phyloP scores from a whole-genome alignment of 2,113 vertebrate genomes.

The Varanus salvator region DNA sequence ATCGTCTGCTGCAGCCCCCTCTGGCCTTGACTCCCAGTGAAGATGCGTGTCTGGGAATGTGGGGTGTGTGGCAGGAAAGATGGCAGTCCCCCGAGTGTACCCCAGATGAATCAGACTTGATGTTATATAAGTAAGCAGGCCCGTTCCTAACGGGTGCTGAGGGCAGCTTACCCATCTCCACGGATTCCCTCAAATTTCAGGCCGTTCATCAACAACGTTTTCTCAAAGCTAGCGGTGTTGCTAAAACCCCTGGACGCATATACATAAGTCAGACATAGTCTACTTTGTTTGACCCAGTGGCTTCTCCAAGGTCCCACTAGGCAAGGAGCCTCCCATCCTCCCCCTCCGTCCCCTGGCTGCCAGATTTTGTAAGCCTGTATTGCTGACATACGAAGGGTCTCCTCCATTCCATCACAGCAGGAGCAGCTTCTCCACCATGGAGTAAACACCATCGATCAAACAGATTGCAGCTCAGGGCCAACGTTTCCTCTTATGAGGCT shows the following conservation, averaged over 20 bases:
- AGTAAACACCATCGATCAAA: constrained; percentile 44
- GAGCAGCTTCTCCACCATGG: constrained; percentile 6
- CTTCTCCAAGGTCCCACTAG: neutral
- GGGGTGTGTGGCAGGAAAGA: neutral
- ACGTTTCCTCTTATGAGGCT: constrained; percentile 35
- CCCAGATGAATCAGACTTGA: neutral
- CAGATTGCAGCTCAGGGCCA: constrained; percentile 28
- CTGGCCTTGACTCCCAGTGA: too few relatives aligned
- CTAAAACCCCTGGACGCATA: too few relatives aligned
- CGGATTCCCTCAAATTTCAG: too few relatives aligned
- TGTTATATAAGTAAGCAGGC: neutral
- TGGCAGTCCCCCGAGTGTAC: too few relatives aligned
- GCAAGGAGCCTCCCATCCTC: neutral
- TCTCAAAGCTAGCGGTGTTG: neutral
- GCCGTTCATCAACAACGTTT: neutral
- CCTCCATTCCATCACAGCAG: neutral
- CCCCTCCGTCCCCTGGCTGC: neutral
- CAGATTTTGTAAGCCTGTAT: neutral
- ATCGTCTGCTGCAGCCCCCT: too few relatives aligned
- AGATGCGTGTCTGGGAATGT: neutral
- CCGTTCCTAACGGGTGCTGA: neutral
- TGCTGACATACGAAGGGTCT: neutral
- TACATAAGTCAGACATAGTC: neutral
- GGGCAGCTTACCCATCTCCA: too few relatives aligned
- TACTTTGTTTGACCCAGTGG: neutral